Percentiles rank a stretch among this genome's conserved stretches.
Evolutionary conservation across 2,113 vertebrate genomes (phyloP).

Genomic region (Engraulis encrasicolus): DNA sequence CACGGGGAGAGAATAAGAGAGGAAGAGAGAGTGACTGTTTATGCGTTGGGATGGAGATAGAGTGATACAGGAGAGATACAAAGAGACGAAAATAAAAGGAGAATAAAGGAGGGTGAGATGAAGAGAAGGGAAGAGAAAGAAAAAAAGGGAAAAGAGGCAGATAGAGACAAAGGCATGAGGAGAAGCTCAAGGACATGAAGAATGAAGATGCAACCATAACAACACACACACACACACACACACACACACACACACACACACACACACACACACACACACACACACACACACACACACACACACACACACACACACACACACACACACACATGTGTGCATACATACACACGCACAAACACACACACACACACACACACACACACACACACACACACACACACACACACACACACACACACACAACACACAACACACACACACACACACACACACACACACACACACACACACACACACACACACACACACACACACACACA

Average conservation of each 20-base stretch:
- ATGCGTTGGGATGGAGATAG: no score
- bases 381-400: no score
- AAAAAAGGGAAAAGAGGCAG: neutral
- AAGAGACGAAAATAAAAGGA: neutral
- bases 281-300: neutral
- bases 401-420: no score
- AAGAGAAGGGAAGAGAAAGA: neutral
- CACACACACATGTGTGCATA: no score
- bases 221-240: neutral
- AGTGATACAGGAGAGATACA: neutral
- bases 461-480: no score
- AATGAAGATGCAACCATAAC: neutral
- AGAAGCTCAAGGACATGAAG: neutral
- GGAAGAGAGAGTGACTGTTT: no score
- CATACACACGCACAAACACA: no score
- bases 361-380: no score
- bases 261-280: neutral
- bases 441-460: no score
- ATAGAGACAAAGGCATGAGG: neutral
- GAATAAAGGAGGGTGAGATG: conserved; percentile 5
- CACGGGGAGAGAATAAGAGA: neutral
- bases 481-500: no score
- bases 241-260: neutral
- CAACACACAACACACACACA: no score
- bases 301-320: no score